phyloP scores from a whole-genome alignment of 1,140 invertebrate genomes.

The Palaemon carinicauda region DNA sequence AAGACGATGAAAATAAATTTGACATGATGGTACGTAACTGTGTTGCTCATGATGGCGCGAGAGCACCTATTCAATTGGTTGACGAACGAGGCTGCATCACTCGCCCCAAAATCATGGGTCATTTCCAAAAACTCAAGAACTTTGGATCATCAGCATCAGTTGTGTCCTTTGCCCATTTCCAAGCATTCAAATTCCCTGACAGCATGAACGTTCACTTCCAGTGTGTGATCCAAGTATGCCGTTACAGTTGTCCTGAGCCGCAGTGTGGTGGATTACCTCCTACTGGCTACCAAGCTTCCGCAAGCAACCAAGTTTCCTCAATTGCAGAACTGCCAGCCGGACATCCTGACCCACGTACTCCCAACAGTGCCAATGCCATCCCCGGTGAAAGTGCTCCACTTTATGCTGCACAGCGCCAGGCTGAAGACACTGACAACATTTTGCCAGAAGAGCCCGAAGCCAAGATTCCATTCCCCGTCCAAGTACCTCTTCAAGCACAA shows the following conservation, averaged over 20 bases:
- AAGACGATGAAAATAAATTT: conserved; percentile 95
- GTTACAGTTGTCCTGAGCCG: conserved; percentile 91
- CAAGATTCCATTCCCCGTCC: conserved; percentile 35
- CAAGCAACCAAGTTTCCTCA: neutral
- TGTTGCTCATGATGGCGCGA: conserved; percentile 91
- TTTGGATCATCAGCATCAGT: conserved; percentile 93
- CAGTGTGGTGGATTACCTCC: conserved; percentile 74
- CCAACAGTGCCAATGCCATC: neutral
- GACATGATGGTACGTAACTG: conserved; percentile 94
- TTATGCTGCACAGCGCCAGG: conserved; percentile 13
- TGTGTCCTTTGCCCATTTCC: conserved; percentile 92
- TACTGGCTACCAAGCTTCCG: conserved; percentile 27
- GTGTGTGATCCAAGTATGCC: conserved; percentile 93
- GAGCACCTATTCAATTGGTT: conserved; percentile 86
- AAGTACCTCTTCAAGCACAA: conserved; percentile 15
- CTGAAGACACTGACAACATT: neutral
- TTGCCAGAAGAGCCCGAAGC: neutral
- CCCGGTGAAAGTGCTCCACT: neutral
- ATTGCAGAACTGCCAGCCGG: neutral
- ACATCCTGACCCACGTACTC: conserved; percentile 23
- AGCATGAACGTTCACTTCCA: conserved; percentile 98
- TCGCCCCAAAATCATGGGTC: conserved; percentile 89
- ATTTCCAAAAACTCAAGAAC: conserved; percentile 96
- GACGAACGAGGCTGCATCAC: conserved; percentile 92
- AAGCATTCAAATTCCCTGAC: conserved; percentile 94